Conservation (phyloP, 2,888 invertebrate species). For the Apodemia mormo region DNA sequence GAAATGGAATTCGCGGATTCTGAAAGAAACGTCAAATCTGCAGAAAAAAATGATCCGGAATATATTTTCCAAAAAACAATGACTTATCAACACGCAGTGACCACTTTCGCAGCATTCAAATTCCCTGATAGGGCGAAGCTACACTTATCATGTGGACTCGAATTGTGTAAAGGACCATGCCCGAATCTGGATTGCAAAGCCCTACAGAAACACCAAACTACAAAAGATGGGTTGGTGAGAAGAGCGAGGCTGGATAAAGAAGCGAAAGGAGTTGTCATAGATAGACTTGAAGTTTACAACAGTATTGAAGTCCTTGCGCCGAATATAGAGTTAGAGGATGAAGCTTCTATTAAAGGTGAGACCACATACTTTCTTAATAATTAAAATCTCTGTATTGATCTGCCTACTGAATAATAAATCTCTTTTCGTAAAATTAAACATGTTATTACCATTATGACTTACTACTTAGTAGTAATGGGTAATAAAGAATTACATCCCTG, state of each 20-base stretch:
- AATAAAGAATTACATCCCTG: too few relatives aligned
- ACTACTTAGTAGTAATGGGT: too few relatives aligned
- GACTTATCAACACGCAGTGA: constrained; percentile 76
- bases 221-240: constrained; percentile 68
- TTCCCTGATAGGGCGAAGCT: constrained; percentile 90
- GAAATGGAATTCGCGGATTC: constrained; percentile 65
- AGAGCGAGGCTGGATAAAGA: constrained; percentile 76
- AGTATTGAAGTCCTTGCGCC: constrained; percentile 90
- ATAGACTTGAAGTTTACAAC: constrained; percentile 88
- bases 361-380: background rate
- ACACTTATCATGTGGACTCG: constrained; percentile 89
- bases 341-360: constrained; percentile 75
- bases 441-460: too few relatives aligned
- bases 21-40: constrained; percentile 51
- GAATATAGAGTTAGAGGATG: constrained; percentile 87
- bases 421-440: too few relatives aligned
- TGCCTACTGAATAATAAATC: too few relatives aligned
- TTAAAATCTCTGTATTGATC: too few relatives aligned
- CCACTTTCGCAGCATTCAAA: constrained; percentile 90
- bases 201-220: constrained; percentile 68
- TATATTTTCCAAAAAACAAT: constrained; percentile 70
- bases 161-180: constrained; percentile 88
- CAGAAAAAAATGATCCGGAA: constrained; percentile 63
- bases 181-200: constrained; percentile 81
- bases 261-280: constrained; percentile 81